These are phyloP conservation scores for Rhagologus leucostigma DNA, from an alignment of 2,113 vertebrate species.

Conservation along the genomic window DNA sequence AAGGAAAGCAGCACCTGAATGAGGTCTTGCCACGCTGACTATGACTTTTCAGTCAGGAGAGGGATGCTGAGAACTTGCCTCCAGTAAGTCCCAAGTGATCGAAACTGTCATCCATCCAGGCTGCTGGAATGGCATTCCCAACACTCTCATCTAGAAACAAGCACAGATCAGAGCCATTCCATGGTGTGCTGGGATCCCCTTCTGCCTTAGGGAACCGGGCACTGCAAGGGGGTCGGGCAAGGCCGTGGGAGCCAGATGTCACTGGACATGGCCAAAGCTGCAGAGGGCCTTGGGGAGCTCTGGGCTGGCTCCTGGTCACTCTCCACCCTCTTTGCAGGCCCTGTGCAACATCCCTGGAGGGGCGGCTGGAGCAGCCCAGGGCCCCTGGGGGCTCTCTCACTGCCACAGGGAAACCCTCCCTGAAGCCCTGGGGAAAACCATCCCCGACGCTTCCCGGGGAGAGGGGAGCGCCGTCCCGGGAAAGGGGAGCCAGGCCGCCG, in stretches of 20 bases:
- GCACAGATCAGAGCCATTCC: not conserved
- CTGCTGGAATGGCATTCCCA: too few species aligned
- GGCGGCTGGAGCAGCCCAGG: too few species aligned
- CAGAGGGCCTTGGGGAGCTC: not conserved
- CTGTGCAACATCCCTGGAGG: not conserved
- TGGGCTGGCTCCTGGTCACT: not conserved
- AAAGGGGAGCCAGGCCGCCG: not conserved
- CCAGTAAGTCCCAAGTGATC: too few species aligned
- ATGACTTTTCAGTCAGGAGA: too few species aligned
- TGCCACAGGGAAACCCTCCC: not conserved
- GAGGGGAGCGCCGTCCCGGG: not conserved
- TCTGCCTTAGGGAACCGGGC: not conserved
- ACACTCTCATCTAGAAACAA: not conserved
- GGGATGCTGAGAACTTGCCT: too few species aligned
- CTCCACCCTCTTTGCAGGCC: not conserved
- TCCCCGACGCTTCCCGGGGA: too few species aligned
- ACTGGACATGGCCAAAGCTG: not conserved
- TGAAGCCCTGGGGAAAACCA: not conserved
- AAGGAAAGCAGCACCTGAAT: not conserved
- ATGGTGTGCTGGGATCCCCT: not conserved
- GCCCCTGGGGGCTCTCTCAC: too few species aligned
- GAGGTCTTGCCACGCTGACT: too few species aligned
- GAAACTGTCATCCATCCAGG: too few species aligned
- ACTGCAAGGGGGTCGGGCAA: not conserved
- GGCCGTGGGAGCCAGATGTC: not conserved